Evolutionary conservation across 64 coral and sea anemone species (phyloP).

Genomic region (Porites lutea): DNA sequence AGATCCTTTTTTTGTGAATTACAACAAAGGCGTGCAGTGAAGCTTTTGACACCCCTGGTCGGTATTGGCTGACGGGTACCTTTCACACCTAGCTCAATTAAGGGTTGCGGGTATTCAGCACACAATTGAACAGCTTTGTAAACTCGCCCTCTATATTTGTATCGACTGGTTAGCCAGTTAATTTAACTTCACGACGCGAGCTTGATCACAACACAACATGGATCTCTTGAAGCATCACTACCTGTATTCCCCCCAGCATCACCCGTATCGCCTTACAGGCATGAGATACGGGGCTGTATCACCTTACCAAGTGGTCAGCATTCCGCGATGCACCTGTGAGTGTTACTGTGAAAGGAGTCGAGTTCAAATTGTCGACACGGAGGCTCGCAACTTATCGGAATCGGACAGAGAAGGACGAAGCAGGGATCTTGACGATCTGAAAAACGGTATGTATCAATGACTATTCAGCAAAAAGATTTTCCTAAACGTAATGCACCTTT

Average conservation of each 20-base stretch:
- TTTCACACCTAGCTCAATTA: slow-evolving; percentile 39
- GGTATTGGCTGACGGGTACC: slow-evolving; percentile 35
- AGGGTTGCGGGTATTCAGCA: slow-evolving; percentile 36
- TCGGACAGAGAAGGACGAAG: neutral
- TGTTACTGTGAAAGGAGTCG: slow-evolving; percentile 57
- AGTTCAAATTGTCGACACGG: slow-evolving; percentile 1
- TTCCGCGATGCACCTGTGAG: slow-evolving; percentile 63
- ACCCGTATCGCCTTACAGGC: slow-evolving; percentile 37
- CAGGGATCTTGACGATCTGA: slow-evolving; percentile 21
- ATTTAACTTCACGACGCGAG: slow-evolving; percentile 23
- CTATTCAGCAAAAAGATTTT: neutral
- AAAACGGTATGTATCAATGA: slow-evolving; percentile 6
- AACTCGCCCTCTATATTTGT: slow-evolving; percentile 37
- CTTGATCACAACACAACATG: neutral
- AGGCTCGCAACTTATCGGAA: neutral
- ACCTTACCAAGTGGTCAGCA: slow-evolving; percentile 6
- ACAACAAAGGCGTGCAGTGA: slow-evolving; percentile 15
- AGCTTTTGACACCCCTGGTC: slow-evolving; percentile 4
- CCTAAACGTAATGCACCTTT: neutral
- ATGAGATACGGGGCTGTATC: slow-evolving; percentile 33
- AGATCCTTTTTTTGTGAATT: slow-evolving; percentile 25
- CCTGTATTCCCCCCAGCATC: slow-evolving; percentile 16
- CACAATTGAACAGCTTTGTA: slow-evolving; percentile 61
- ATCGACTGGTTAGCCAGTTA: slow-evolving; percentile 1
- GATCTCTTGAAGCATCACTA: slow-evolving; percentile 22